Conservation (phyloP, 2,797 vertebrate genomes). For the Melanotaenia trifasciata region DNA sequence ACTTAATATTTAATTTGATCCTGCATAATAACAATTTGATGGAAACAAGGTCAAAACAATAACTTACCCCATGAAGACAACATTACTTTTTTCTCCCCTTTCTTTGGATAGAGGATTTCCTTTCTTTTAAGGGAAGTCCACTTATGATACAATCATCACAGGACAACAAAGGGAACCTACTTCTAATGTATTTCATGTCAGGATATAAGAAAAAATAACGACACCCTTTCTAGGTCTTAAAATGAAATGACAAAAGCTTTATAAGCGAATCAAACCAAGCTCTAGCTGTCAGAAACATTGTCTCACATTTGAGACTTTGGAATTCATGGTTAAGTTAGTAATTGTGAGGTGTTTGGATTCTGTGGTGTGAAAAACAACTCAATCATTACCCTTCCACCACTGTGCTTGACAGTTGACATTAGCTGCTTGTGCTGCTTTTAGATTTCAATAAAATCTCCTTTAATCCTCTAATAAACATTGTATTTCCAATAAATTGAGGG, state of each 20-base stretch:
- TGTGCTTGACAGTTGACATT: no score
- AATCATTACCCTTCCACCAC: no score
- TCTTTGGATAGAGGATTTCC: neutral
- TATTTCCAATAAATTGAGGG: neutral
- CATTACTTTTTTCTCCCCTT: neutral
- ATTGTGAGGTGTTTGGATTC: no score
- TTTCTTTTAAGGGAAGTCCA: neutral
- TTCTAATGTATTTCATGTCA: neutral
- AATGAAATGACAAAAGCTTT: neutral
- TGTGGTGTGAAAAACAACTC: no score
- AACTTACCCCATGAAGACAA: neutral
- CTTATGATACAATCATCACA: neutral
- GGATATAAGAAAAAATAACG: neutral
- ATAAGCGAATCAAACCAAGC: neutral
- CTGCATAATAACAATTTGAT: neutral
- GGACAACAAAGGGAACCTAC: neutral
- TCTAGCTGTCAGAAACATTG: neutral
- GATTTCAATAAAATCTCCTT: no score
- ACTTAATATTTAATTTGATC: neutral
- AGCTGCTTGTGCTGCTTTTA: no score
- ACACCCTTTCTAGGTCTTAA: neutral
- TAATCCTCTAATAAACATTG: neutral
- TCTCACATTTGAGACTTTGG: neutral
- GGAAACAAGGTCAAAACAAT: neutral
- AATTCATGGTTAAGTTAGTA: no score